Evolutionary conservation across 2,888 invertebrate genomes (phyloP), one percentile per base, ranked within the genome.

Genomic region (Beris chalybata): DNA sequence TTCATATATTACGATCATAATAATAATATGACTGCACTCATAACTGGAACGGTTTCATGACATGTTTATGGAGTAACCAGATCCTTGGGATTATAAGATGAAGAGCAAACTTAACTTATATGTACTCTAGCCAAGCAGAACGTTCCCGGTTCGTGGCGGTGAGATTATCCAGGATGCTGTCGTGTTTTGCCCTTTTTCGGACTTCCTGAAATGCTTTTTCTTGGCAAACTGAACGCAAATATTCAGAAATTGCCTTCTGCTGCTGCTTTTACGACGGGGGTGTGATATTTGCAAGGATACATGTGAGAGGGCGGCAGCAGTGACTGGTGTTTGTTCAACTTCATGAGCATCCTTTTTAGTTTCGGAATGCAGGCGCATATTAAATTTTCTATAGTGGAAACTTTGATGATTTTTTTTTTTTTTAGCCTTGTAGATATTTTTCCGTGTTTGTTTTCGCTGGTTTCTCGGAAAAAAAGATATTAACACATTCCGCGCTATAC

Each of bases 1-100:
- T 52, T 32, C 61, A 52, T 43, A 61, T 61, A 61, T 61, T 22
- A 50, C 38, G 50, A 38, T 52, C 61, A 61, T 61, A 61, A 61
- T 38, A 38, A 38, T 61, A 61, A 61, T 48, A 31, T 6, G 48
- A 31, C 30, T 31, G 48, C 31, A 59, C 59, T 48, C 32, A 32
- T 48, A 32, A 48, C 59, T 48, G 47, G 15, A 59, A 32, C 59
- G 31, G 13, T 48, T 59, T 59, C 31, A 47, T 59, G 48, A 48
- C 32, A 59, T 59, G 59, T 44, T 56, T 59, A 44, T 58, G 47
- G 58, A 58, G 30, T 47, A 47, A 45, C 58, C 47, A 58, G 48
- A 59, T 32, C 59, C 31, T 59, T 59, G 48, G 48, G 31, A 32
- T 59, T 47, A 48, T 44, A 59, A 59, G 48, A 59, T 48, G 59